phyloP scores from a whole-genome alignment of 2,888 invertebrate genomes.

The Epinotia brunnichana region DNA sequence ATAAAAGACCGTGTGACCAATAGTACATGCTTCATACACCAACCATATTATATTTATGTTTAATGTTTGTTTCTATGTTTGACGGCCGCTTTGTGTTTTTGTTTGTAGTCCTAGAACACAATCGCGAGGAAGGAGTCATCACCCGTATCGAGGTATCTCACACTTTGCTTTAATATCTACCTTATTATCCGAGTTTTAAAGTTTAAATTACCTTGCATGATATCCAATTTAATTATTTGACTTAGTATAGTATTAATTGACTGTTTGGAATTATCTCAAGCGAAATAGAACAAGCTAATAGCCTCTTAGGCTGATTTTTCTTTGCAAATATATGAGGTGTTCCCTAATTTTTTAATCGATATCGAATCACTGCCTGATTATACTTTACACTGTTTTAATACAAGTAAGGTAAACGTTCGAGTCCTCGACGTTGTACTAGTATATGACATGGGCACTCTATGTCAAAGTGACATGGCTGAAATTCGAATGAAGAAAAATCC shows the following conservation, averaged over 20 bases:
- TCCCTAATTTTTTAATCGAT: no score
- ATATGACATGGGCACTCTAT: no score
- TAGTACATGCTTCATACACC: constrained; percentile 33
- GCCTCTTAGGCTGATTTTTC: no score
- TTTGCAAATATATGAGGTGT: not conserved
- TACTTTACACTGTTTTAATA: not conserved
- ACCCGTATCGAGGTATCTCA: constrained; percentile 82
- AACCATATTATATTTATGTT: constrained; percentile 43
- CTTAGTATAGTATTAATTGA: not conserved
- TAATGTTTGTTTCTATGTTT: constrained; percentile 75
- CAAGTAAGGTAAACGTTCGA: no score
- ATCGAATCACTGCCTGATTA: not conserved
- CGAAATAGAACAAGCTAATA: no score
- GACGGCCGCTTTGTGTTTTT: constrained; percentile 81
- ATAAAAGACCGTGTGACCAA: constrained; percentile 6
- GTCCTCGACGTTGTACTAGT: no score
- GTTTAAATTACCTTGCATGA: constrained; percentile 37
- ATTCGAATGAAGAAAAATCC: no score
- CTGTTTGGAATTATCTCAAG: not conserved
- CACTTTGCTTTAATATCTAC: constrained; percentile 76
- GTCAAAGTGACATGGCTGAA: no score
- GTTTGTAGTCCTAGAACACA: constrained; percentile 84
- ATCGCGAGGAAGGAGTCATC: constrained; percentile 84
- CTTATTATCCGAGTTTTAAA: constrained; percentile 46
- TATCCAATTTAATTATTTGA: constrained; percentile 4